These are phyloP conservation scores for Sparus aurata DNA, from an alignment of 2,797 vertebrate species.

Conservation along the genomic window DNA sequence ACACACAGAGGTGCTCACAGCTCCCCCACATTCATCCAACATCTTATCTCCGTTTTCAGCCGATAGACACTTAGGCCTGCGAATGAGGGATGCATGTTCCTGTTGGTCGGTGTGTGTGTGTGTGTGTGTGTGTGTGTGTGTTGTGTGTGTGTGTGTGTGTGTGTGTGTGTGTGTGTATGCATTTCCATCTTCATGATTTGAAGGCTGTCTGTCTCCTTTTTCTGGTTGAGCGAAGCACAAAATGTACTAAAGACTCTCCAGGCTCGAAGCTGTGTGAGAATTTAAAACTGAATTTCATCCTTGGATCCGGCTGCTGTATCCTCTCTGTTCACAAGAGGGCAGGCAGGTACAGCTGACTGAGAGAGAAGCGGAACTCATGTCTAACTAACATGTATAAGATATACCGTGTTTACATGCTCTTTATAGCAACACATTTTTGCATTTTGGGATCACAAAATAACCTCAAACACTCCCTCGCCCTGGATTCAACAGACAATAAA, in stretches of 20 bases:
- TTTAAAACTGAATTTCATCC: background rate
- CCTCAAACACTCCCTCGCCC: fast-evolving
- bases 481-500: background rate
- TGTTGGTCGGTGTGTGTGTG: background rate
- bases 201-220: background rate
- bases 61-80: background rate
- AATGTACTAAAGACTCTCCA: slow-evolving; percentile 1
- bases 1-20: slow-evolving; percentile 65
- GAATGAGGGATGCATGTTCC: slow-evolving; percentile 14
- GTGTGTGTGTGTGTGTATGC: no score
- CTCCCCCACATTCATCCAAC: slow-evolving; percentile 64
- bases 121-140: background rate
- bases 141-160: background rate
- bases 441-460: background rate
- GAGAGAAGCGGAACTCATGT: background rate
- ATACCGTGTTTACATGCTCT: background rate
- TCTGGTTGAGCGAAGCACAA: background rate
- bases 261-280: background rate
- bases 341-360: slow-evolving; percentile 38
- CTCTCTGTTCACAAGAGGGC: slow-evolving; percentile 72
- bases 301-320: slow-evolving; percentile 25
- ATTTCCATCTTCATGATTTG: background rate
- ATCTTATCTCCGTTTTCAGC: slow-evolving; percentile 42
- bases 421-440: background rate
- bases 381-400: background rate